Conservation (phyloP, 1,140 invertebrate species). For the Geopemphigus sp. region DNA sequence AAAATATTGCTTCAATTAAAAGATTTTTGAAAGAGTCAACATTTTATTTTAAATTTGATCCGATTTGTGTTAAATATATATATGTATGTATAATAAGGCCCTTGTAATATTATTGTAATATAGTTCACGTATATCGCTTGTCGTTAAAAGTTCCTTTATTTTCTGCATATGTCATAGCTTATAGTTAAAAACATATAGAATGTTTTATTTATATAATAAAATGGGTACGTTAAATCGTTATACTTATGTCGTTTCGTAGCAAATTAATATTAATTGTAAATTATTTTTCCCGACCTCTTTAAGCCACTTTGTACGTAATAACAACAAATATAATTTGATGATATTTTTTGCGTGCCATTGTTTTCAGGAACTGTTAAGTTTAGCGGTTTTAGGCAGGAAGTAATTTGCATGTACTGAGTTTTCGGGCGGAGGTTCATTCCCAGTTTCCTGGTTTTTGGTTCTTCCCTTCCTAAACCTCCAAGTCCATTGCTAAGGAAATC, state of each 20-base stretch:
- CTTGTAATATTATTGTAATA: no score
- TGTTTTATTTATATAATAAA: not conserved
- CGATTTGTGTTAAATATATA: no score
- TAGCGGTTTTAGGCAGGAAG: constrained; percentile 37
- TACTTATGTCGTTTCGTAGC: not conserved
- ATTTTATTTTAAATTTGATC: no score
- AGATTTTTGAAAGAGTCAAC: no score
- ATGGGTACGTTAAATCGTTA: not conserved
- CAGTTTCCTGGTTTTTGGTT: constrained; percentile 40
- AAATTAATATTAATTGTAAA: constrained; percentile 18
- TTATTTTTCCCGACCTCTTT: not conserved
- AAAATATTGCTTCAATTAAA: no score
- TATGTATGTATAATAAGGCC: no score
- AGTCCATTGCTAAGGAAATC: constrained; percentile 23
- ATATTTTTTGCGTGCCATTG: constrained; percentile 14
- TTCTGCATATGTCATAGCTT: no score
- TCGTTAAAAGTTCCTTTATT: no score
- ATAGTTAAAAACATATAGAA: no score
- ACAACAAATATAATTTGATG: constrained; percentile 41
- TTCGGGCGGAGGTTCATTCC: constrained; percentile 26
- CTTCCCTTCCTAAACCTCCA: not conserved
- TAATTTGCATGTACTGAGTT: constrained; percentile 38
- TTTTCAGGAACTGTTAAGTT: constrained; percentile 38
- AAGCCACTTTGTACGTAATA: constrained; percentile 16
- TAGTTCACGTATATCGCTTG: no score